phyloP scores from a whole-genome alignment of 2,113 vertebrate genomes.

The Gorilla gorilla region DNA sequence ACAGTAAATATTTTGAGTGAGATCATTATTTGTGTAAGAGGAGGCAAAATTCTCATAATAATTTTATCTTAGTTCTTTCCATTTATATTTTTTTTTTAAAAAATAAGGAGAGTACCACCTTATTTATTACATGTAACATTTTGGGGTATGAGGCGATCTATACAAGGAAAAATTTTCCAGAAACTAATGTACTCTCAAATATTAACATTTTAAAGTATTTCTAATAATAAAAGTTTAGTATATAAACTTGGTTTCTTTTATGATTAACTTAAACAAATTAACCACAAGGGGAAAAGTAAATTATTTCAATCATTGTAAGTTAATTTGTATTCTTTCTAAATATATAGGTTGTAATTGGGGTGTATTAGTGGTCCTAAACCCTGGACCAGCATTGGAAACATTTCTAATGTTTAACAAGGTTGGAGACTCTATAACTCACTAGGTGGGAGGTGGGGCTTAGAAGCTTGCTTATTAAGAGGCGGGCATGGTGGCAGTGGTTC shows the following conservation, averaged over 20 bases:
- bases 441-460: not conserved
- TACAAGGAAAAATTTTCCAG: not conserved
- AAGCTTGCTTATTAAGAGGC: not conserved
- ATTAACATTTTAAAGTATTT: conserved; percentile 45
- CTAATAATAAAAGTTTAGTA: conserved; percentile 20
- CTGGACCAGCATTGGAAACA: conserved; percentile 19
- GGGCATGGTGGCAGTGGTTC: too few species aligned
- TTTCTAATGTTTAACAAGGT: not conserved
- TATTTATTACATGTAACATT: conserved; percentile 20
- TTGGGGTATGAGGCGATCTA: not conserved
- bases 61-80: conserved; percentile 20
- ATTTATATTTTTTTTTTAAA: not conserved
- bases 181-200: not conserved
- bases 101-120: not conserved
- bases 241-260: conserved; percentile 20
- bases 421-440: conserved; percentile 6
- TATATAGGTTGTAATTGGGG: conserved; percentile 36
- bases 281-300: not conserved
- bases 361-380: conserved; percentile 53
- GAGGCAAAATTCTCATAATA: not conserved
- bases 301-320: conserved; percentile 28
- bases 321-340: conserved; percentile 51
- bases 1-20: conserved; percentile 46
- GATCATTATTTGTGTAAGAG: conserved; percentile 21
- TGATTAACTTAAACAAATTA: conserved; percentile 33